A percentile compares a stretch with the other conserved stretches of the same genome.
Conservation (phyloP, 1,140 invertebrate genomes). For the Brachystomella parvula region DNA sequence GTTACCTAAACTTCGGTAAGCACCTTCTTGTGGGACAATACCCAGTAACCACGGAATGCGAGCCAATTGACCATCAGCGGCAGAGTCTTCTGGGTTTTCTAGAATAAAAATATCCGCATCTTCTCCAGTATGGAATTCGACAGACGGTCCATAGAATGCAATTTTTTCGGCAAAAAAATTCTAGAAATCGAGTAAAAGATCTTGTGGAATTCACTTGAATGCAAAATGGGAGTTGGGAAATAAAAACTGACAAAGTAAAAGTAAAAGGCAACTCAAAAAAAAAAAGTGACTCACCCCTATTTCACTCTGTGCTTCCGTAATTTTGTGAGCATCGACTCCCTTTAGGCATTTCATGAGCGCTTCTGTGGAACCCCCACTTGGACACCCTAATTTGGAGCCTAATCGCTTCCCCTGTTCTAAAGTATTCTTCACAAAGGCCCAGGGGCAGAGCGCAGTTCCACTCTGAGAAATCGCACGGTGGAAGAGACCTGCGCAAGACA, state of each 20-base stretch:
- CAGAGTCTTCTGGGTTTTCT: background rate
- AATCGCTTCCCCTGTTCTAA: background rate
- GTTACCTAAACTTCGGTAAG: too few relatives aligned
- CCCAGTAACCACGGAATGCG: background rate
- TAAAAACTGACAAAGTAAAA: too few relatives aligned
- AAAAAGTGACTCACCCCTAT: too few relatives aligned
- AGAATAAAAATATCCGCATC: background rate
- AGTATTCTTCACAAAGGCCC: slow-evolving; percentile 42
- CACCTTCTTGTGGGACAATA: background rate
- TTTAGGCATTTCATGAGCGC: background rate
- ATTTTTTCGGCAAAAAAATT: too few relatives aligned
- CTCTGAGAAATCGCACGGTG: slow-evolving; percentile 43
- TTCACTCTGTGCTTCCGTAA: too few relatives aligned
- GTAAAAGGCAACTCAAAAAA: too few relatives aligned
- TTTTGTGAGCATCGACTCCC: too few relatives aligned
- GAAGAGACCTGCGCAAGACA: slow-evolving; percentile 41
- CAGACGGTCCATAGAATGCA: background rate
- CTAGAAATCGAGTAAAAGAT: too few relatives aligned
- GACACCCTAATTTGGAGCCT: background rate
- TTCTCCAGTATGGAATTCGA: background rate
- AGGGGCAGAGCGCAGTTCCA: slow-evolving; percentile 48
- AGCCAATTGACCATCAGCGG: background rate
- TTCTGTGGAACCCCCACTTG: background rate
- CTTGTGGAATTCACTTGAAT: too few relatives aligned
- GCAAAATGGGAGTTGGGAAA: too few relatives aligned